Evolutionary conservation across 1,140 invertebrate species (phyloP).

Genomic region (Bombus consobrinus): DNA sequence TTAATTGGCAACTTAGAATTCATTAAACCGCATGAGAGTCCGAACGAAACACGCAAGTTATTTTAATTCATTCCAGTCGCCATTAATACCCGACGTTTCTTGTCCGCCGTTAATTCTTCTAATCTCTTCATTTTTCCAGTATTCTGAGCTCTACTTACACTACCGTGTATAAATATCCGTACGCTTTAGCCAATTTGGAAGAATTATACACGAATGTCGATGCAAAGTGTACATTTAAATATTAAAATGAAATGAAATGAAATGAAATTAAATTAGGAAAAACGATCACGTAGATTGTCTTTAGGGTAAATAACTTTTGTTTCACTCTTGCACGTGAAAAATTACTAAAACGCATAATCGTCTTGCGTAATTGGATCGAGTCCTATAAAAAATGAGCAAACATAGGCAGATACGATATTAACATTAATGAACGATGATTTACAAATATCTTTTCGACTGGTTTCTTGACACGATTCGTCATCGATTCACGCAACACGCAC

Average conservation of each 20-base stretch:
- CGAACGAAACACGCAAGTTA: not conserved
- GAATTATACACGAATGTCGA: not conserved
- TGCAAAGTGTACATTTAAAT: too few species aligned
- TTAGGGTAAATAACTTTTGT: too few species aligned
- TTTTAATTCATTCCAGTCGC: not conserved
- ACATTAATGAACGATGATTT: too few species aligned
- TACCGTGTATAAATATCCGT: not conserved
- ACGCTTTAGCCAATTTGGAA: not conserved
- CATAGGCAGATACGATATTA: too few species aligned
- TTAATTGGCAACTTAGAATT: conserved; percentile 7
- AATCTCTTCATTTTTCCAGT: not conserved
- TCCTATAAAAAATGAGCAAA: too few species aligned
- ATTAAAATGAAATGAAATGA: too few species aligned
- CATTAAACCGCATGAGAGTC: conserved; percentile 7
- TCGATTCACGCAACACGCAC: not conserved
- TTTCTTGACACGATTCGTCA: not conserved
- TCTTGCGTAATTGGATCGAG: too few species aligned
- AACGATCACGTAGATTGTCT: too few species aligned
- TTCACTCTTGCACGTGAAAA: too few species aligned
- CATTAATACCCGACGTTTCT: not conserved
- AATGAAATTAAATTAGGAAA: too few species aligned
- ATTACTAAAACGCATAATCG: too few species aligned
- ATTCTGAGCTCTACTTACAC: not conserved
- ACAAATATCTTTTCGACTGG: not conserved
- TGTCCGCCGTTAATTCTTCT: not conserved